phyloP scores from a whole-genome alignment of 2,113 vertebrate genomes.

The Deroptyus accipitrinus region DNA sequence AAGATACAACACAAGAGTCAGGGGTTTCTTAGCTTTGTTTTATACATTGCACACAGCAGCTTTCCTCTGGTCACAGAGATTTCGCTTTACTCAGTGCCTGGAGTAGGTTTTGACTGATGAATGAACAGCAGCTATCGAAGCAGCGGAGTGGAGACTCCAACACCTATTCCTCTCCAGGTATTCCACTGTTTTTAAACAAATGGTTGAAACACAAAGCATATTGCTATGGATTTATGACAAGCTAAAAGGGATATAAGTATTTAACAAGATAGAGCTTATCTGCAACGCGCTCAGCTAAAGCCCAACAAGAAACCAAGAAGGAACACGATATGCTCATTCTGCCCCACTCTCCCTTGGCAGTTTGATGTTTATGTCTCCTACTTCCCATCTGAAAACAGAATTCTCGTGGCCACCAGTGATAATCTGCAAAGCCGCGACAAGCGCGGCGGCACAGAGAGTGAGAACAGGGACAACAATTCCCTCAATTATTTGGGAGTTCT shows the following conservation, averaged over 20 bases:
- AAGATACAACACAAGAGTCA: neutral
- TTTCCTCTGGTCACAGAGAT: neutral
- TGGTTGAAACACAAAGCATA: neutral
- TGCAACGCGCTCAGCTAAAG: neutral
- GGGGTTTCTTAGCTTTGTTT: neutral
- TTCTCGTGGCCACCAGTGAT: neutral
- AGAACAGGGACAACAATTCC: neutral
- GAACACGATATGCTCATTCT: neutral
- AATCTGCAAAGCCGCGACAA: neutral
- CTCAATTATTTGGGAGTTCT: constrained; percentile 8
- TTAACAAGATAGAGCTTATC: neutral
- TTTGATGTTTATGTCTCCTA: neutral
- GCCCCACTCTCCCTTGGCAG: neutral
- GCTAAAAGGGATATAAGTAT: neutral
- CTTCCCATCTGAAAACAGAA: neutral
- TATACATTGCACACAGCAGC: neutral
- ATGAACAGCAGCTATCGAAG: neutral
- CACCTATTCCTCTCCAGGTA: neutral
- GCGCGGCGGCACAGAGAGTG: neutral
- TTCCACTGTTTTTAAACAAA: neutral
- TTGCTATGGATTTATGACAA: neutral
- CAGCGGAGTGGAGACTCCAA: neutral
- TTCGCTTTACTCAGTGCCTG: neutral
- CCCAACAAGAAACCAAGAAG: neutral
- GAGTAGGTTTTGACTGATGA: neutral